A percentile compares a stretch with the other conserved stretches of the same genome.
Conservation (phyloP, 2,113 vertebrate species). For the Hypocryptadius cinnamomeus region DNA sequence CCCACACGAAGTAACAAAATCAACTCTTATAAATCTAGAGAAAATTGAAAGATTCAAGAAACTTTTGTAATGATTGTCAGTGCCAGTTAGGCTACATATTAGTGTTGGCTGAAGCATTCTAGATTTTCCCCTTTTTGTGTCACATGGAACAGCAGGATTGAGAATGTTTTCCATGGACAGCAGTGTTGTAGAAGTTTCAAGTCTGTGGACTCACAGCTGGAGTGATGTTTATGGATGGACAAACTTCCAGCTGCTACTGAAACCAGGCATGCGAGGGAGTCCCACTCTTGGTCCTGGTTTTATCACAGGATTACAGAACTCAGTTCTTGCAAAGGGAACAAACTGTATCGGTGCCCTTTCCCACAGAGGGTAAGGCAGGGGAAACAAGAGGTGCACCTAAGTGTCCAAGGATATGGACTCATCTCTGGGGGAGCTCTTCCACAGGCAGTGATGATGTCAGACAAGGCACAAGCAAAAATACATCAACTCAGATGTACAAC, state of each 20-base stretch:
- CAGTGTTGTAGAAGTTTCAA: not conserved
- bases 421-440: not conserved
- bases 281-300: not conserved
- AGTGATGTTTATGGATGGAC: not conserved
- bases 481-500: not conserved
- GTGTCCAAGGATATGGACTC: not conserved
- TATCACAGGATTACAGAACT: not conserved
- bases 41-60: not conserved
- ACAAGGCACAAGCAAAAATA: not conserved
- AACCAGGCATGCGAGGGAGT: not conserved
- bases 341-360: not conserved
- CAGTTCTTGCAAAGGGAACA: not conserved
- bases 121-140: not conserved
- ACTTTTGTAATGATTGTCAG: not conserved
- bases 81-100: rapidly evolving
- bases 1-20: not conserved
- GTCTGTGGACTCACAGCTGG: rapidly evolving
- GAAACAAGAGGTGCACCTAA: not conserved
- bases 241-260: not conserved
- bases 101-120: not conserved
- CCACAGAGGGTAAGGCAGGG: not conserved
- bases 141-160: not conserved
- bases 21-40: not conserved
- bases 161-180: not conserved
- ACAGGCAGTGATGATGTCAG: not conserved